Evolutionary conservation across 2,113 vertebrate genomes (phyloP).

Genomic region (Oostethus manadensis): DNA sequence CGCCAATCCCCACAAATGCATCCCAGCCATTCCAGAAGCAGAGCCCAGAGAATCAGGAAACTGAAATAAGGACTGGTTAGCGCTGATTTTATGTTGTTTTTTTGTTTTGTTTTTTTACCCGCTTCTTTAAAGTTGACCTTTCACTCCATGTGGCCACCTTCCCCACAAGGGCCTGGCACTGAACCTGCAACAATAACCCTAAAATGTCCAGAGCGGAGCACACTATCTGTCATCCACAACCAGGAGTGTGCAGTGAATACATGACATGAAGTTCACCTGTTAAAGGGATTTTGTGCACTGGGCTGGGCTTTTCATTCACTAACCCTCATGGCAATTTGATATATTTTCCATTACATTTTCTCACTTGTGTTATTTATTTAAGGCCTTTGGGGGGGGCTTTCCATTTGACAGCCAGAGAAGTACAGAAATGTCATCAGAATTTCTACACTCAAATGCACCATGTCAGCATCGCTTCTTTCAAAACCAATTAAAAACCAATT

Average conservation of each 20-base stretch:
- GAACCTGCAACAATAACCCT: constrained; percentile 36
- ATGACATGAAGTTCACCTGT: constrained; percentile 56
- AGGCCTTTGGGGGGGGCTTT: constrained; percentile 48
- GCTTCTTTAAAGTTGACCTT: constrained; percentile 17
- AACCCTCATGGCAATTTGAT: constrained; percentile 43
- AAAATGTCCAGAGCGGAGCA: constrained; percentile 47
- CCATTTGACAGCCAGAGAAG: background rate
- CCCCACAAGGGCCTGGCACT: constrained; percentile 29
- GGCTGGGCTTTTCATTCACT: constrained; percentile 42
- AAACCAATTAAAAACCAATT: background rate
- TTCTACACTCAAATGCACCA: background rate
- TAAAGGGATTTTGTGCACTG: constrained; percentile 66
- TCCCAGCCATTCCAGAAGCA: constrained; percentile 66
- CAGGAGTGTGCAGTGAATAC: constrained; percentile 62
- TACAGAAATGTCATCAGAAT: constrained; percentile 18
- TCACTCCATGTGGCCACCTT: constrained; percentile 19
- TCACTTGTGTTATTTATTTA: constrained; percentile 64
- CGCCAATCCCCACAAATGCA: constrained; percentile 78
- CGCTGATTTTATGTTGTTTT: constrained; percentile 8
- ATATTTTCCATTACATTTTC: constrained; percentile 34
- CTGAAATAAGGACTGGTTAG: constrained; percentile 43
- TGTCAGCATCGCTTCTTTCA: too few relatives aligned
- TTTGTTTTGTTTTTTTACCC: constrained; percentile 10
- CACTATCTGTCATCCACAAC: constrained; percentile 27
- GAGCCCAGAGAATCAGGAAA: constrained; percentile 37